Evolutionary conservation across 2,113 vertebrate species (phyloP).

Genomic region (Falco punctatus): DNA sequence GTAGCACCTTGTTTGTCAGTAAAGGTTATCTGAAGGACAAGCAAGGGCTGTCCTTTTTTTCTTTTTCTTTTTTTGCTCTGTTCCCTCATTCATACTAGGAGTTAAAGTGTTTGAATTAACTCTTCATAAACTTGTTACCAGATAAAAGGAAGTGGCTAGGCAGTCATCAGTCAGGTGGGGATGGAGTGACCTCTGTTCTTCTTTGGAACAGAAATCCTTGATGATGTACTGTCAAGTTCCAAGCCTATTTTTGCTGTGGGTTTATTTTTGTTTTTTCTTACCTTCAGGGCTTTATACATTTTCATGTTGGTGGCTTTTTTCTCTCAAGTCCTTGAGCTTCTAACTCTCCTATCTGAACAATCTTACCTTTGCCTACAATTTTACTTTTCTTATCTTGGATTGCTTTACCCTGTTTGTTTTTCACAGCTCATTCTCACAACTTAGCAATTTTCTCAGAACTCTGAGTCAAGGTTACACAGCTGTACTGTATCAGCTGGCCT

Average conservation of each 20-base stretch:
- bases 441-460: not conserved
- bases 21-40: not conserved
- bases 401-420: not conserved
- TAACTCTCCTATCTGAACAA: not conserved
- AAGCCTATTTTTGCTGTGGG: not conserved
- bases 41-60: not conserved
- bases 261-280: not conserved
- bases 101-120: not conserved
- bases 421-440: not conserved
- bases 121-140: not conserved
- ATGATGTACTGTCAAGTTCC: not conserved
- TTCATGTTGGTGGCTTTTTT: not conserved
- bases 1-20: not conserved
- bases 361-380: not conserved
- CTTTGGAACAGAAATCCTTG: not conserved
- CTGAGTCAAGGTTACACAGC: not conserved
- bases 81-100: not conserved
- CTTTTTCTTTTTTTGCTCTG: not conserved
- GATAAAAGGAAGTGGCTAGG: not conserved
- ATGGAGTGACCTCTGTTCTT: not conserved
- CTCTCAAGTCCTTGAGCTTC: not conserved
- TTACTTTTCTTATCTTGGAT: not conserved
- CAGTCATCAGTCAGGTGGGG: not conserved
- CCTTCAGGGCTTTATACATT: not conserved
- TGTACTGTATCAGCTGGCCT: not conserved